Conservation (phyloP, 2,888 invertebrate genomes). For the Boloria selene region DNA sequence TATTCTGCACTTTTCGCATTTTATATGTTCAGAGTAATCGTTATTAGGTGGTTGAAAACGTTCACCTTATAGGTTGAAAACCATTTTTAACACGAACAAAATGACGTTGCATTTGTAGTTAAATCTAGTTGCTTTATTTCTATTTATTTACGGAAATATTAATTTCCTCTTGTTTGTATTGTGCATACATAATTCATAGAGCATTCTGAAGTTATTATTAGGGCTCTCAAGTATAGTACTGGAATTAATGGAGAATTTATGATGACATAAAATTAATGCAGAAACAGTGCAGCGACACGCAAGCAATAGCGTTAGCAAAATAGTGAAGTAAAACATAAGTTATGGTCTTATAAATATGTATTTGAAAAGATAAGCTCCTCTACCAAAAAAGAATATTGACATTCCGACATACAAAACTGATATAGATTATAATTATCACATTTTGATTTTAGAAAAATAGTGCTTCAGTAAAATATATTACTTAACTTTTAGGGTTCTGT, state of each 20-base stretch:
- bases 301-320: slow-evolving; percentile 32
- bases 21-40: no score
- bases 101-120: neutral
- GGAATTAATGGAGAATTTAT: slow-evolving; percentile 75
- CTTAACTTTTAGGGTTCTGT: no score
- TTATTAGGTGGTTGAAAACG: no score
- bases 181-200: slow-evolving; percentile 19
- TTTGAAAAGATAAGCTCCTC: neutral
- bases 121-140: neutral
- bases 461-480: no score
- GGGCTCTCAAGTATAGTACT: slow-evolving; percentile 33
- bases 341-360: neutral
- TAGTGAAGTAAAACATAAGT: neutral
- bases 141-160: slow-evolving; percentile 11
- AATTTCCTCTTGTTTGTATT: slow-evolving; percentile 16
- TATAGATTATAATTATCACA: no score
- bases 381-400: neutral
- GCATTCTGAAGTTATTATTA: slow-evolving; percentile 30
- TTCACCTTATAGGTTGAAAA: neutral
- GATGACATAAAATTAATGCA: slow-evolving; percentile 76
- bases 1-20: no score
- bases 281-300: slow-evolving; percentile 63
- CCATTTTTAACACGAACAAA: neutral
- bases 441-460: no score
- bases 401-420: neutral